Base-by-base conservation (phyloP, 2,113 vertebrate genomes). In the Tachysurus vachellii region DNA sequence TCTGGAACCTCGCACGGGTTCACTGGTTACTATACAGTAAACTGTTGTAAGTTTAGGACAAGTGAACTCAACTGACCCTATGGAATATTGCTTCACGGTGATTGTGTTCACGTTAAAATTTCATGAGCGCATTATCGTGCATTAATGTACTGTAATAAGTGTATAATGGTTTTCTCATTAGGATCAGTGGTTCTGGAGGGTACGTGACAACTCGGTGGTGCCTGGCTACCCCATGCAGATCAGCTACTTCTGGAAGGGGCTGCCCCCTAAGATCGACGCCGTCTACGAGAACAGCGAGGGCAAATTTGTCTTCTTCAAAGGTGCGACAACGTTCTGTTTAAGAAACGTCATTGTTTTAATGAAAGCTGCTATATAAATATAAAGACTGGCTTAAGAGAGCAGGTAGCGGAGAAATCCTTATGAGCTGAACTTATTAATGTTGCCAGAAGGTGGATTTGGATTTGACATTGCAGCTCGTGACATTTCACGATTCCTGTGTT, bases 141-240 rank as follows among this genome's bases (percentile, higher is more conserved):
- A 50, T 44, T 77, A 53, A 62, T 77, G 21, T 77, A 53, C 50
- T 77, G 21, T 50, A 50, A 50, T 50, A 50, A 50, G 47, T 26
- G 1, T 80, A 31, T 79, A 6, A 42, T 80, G 54, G 3, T 19
- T 47, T 31, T 56, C 54, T 90, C 11, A 75, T 28, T 92, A 99
- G 98, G 98, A 99, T 93, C 98, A 99, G 88, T 99, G 98, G 98
- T 99, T 99, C 93, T 99, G 98, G 98, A 93, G 98, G 80, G 98
- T 99, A 66, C 95, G 97, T 88, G 99, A 99, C 94, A 99, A 99
- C 93, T 97, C 96, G 1, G 97, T 99, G 77, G 97, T 99, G 94
- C 97, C 99, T 82, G 98, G 98, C 64, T 99, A 99, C 90, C 98
- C 98, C 85, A 99, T 99, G 98, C 98, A 98, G 94, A 99, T 99